Percentiles rank a stretch among this genome's conserved stretches.
Conservation (phyloP, 2,797 vertebrate genomes). For the Lacerta bilineata region DNA sequence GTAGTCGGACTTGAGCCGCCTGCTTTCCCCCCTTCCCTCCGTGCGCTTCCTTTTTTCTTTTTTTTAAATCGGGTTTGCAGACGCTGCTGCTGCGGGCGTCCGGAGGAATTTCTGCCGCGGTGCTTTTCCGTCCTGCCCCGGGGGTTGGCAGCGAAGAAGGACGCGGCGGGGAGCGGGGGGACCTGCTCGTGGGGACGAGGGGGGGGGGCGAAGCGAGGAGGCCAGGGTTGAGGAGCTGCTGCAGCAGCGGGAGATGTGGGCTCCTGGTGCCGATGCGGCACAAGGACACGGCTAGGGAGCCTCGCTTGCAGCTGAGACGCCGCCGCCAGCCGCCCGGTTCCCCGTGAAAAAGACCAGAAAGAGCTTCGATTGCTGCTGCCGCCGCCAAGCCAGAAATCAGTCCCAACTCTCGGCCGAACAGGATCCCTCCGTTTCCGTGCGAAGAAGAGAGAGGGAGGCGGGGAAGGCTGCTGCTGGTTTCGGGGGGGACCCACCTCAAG, state of each 20-base stretch:
- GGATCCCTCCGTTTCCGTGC: not conserved
- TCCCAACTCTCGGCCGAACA: not conserved
- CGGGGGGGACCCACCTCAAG: not conserved
- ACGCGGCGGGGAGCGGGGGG: slow-evolving; percentile 50
- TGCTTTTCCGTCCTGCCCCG: slow-evolving; percentile 36
- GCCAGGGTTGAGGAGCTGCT: slow-evolving; percentile 54
- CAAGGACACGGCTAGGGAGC: slow-evolving; percentile 62
- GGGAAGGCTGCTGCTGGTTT: not conserved
- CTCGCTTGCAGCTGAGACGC: slow-evolving; percentile 43
- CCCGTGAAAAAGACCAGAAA: not conserved
- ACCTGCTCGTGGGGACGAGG: not conserved
- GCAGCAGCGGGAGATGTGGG: slow-evolving; percentile 66
- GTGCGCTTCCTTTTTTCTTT: not conserved
- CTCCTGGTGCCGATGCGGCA: slow-evolving; percentile 60
- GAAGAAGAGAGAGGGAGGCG: not conserved
- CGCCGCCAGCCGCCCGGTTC: not conserved
- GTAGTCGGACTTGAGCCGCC: not conserved
- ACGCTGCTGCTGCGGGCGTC: slow-evolving; percentile 59
- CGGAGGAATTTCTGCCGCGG: slow-evolving; percentile 72
- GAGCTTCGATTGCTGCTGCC: not conserved
- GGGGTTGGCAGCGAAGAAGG: slow-evolving; percentile 46
- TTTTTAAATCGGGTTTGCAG: slow-evolving; percentile 8
- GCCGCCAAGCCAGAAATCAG: not conserved
- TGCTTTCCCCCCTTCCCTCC: not conserved
- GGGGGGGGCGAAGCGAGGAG: slow-evolving; percentile 59